Evolutionary conservation across 1,140 invertebrate species (phyloP).

Genomic region (Drosophila nigrodunni): DNA sequence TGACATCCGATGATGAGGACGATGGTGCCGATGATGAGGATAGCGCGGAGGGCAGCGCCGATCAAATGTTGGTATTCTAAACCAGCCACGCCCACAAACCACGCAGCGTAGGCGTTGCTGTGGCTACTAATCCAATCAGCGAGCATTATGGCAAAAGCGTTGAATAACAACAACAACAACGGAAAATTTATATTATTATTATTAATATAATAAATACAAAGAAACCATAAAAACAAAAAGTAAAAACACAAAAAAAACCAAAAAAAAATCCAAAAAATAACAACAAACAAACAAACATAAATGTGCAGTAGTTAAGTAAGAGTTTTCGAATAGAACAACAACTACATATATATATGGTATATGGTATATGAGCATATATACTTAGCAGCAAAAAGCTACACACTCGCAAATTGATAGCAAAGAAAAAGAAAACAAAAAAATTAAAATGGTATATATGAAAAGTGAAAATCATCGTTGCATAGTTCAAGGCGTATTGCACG

Average conservation of each 20-base stretch:
- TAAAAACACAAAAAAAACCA: slow-evolving; percentile 30
- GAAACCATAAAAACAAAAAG: slow-evolving; percentile 47
- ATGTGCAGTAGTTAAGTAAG: slow-evolving; percentile 81
- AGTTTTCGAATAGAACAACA: slow-evolving; percentile 78
- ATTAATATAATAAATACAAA: slow-evolving; percentile 44
- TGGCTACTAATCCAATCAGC: slow-evolving; percentile 64
- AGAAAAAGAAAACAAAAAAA: slow-evolving; percentile 19
- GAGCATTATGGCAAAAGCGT: slow-evolving; percentile 59
- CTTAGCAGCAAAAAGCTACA: slow-evolving; percentile 72
- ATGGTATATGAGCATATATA: slow-evolving; percentile 41
- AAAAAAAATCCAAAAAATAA: slow-evolving; percentile 34
- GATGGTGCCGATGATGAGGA: slow-evolving; percentile 89
- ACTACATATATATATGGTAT: slow-evolving; percentile 21
- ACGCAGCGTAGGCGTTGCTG: slow-evolving; percentile 23
- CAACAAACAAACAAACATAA: slow-evolving; percentile 55
- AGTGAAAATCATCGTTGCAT: slow-evolving; percentile 51
- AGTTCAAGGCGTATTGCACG: slow-evolving; percentile 67
- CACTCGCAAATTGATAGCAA: slow-evolving; percentile 42
- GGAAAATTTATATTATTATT: slow-evolving; percentile 72
- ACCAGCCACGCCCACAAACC: slow-evolving; percentile 23
- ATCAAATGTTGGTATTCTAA: slow-evolving; percentile 92
- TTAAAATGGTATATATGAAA: slow-evolving; percentile 12
- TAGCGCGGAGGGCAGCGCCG: slow-evolving; percentile 91
- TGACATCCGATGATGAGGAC: slow-evolving; percentile 88
- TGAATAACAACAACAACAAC: slow-evolving; percentile 18